Base-by-base conservation (phyloP, 1,140 invertebrate genomes). In the Chrysopa pallens region DNA sequence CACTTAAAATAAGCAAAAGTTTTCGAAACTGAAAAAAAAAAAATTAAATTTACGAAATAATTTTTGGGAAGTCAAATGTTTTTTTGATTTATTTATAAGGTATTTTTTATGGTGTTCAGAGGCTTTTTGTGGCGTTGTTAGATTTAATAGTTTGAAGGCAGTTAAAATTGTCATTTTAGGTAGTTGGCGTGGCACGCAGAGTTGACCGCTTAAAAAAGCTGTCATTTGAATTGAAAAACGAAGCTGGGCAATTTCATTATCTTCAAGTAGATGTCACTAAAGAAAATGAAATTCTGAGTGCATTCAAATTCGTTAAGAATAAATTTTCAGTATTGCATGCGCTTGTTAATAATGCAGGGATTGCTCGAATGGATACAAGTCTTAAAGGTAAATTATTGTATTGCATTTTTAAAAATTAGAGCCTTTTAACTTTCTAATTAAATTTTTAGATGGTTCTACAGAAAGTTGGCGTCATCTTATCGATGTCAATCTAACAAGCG, bases 331-430 rank as follows among this genome's bases (percentile, higher is more conserved):
- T 73, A 9, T 61, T 82, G 1, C 73, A 84, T 52, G 60, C 86
- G 2, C 62, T 84, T 36, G 62, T 87, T 17, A 87, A 86, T 52
- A 84, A 80, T 54, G 82, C 83, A 3, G 83, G 77, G 1, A 51
- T 74, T 56, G 59, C 15, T 23, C 17, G 17, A 23, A 3, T 23
- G 2, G 17, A 23, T 23, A 23, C 17, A 3, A 23, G 17, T 23
- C 17, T 23, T 23, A 23, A 23, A 23, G 17, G 17, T 23, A 23
- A 23, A 23, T 23, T n/a, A n/a, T n/a, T n/a, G n/a, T n/a, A n/a
- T n/a, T n/a, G n/a, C n/a, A n/a, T n/a, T n/a, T n/a, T n/a, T n/a
- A n/a, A n/a, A n/a, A n/a, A n/a, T n/a, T n/a, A n/a, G n/a, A n/a
- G n/a, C n/a, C n/a, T n/a, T n/a, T n/a, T n/a, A n/a, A n/a, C n/a